These are phyloP conservation scores for Tenebrio molitor DNA, from an alignment of 1,140 invertebrate genomes.

Conservation along the genomic window DNA sequence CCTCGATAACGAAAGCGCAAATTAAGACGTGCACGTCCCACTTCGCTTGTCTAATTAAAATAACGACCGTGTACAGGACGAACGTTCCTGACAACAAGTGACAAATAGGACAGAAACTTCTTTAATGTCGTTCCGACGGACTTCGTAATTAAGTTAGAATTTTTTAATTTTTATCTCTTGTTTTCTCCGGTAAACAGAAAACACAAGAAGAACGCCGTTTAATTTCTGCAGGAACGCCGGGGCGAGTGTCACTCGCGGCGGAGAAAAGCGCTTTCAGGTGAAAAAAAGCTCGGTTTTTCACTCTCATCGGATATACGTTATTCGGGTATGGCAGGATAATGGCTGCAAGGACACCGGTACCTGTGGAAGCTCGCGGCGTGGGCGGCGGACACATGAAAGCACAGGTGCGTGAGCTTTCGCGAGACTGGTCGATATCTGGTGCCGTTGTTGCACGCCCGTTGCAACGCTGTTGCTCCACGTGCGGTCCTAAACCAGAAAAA, in stretches of 20 bases:
- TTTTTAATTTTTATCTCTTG: conserved; percentile 39
- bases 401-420: conserved; percentile 39
- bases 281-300: background rate
- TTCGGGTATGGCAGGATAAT: conserved; percentile 13
- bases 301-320: background rate
- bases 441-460: conserved; percentile 26
- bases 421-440: conserved; percentile 34
- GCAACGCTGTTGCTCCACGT: conserved; percentile 28
- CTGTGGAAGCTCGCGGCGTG: conserved; percentile 30
- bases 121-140: conserved; percentile 27
- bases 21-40: background rate
- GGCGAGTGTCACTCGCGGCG: too few species aligned
- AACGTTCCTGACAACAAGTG: conserved; percentile 34
- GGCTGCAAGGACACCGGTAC: conserved; percentile 27
- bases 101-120: conserved; percentile 45
- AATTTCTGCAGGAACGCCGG: conserved; percentile 5
- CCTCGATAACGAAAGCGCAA: background rate
- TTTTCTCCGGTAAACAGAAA: conserved; percentile 26
- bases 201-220: background rate
- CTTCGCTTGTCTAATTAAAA: conserved; percentile 21
- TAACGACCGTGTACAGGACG: conserved; percentile 14
- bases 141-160: conserved; percentile 45
- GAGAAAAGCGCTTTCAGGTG: background rate
- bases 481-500: background rate
- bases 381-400: conserved; percentile 31